Evolutionary conservation across 1,140 invertebrate species (phyloP).

Genomic region (Linepithema humile): DNA sequence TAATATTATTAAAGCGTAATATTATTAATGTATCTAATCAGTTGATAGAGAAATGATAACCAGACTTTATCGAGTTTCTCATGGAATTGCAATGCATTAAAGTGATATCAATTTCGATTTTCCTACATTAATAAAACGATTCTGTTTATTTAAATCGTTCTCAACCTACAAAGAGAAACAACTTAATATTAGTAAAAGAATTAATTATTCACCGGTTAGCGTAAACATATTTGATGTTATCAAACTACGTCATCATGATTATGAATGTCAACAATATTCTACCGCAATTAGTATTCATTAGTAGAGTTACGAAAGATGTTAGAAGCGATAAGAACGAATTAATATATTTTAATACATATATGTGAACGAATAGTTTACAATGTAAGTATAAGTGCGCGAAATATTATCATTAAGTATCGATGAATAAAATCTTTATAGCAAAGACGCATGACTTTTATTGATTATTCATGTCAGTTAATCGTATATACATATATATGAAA

Average conservation of each 20-base stretch:
- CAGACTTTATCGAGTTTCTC: no score
- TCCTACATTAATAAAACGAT: not conserved
- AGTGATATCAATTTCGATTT: not conserved
- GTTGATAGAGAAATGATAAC: no score
- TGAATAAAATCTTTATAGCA: slow-evolving; percentile 33
- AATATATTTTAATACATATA: slow-evolving; percentile 43
- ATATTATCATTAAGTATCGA: not conserved
- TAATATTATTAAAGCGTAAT: no score
- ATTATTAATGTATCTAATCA: no score
- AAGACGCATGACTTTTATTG: not conserved
- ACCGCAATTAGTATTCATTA: slow-evolving; percentile 13
- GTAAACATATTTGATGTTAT: slow-evolving; percentile 27
- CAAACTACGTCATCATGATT: not conserved
- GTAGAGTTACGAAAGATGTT: not conserved
- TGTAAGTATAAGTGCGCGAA: not conserved
- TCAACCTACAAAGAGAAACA: not conserved
- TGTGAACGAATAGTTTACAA: not conserved
- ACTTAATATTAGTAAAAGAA: not conserved
- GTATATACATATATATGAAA: no score
- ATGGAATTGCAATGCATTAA: no score
- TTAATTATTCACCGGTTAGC: not conserved
- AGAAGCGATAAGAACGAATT: slow-evolving; percentile 4
- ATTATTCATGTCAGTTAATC: not conserved
- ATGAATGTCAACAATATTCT: not conserved
- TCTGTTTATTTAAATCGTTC: not conserved